Base-by-base conservation (phyloP, 2,797 vertebrate species). In the Poecilia picta region DNA sequence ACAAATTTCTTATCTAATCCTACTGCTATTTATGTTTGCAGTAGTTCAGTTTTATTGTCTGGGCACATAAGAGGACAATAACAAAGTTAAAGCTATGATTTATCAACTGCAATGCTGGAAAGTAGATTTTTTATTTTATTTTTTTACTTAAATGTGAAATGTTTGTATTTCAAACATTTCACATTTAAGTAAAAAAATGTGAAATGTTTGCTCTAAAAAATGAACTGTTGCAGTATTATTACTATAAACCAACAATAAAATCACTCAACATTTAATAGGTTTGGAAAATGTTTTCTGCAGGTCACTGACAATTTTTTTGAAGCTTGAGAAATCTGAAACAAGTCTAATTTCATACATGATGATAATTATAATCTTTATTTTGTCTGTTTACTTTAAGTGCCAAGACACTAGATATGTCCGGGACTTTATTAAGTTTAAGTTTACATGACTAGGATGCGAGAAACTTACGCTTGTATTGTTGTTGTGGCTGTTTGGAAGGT, bases 401-500 rank as follows among this genome's bases (percentile, higher is more conserved):
- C 78, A 39, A 80, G 10, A 64, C 11, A 53, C 7, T 66, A 31
- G 31, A 59, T 51, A 39, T 55, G 76, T 70, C 39, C 33, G 72
- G 8, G 77, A 70, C 73, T 18, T 89, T 74, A 74, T 5, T 46
- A 46, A 77, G 31, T 83, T 78, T 76, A 45, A 68, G 62, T 80
- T 25, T 45, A 6, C 51, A 2, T 83, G 80, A 84, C 33, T 41
- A 71, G 41, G 53, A 47, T 57, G 80, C 62, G 33, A 55, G 43
- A 78, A 78, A 97, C 98, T 99, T 94, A 99, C 98, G 98, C 98
- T 96, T 99, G 98, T 96, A 99, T 99, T 95, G 98, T 99, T 77
- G 98, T 99, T 75, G 97, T 98, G 81, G 98, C 98, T 1, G 98
- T 98, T 91, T 99, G 98, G 93, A 99, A 99, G 94, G 93, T 96